Conservation (phyloP, 2,113 vertebrate species). For the Tringa solitaria region DNA sequence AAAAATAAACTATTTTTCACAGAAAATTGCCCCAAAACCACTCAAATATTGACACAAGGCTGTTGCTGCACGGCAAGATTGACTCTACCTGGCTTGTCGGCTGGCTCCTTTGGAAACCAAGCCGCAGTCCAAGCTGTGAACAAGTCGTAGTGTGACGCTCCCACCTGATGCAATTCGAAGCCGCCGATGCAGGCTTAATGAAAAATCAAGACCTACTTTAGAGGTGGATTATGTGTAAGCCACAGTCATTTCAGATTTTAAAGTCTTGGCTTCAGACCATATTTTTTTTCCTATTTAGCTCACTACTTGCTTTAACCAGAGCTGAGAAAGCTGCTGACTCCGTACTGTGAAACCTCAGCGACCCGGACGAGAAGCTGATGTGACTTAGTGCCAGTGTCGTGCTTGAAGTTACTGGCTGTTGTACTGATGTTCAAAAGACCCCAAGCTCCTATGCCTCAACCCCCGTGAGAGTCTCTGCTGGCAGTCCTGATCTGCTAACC, state of each 20-base stretch:
- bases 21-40: neutral
- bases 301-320: neutral
- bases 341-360: accelerated
- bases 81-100: neutral
- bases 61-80: neutral
- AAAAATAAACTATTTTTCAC: neutral
- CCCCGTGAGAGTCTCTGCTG: neutral
- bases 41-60: neutral
- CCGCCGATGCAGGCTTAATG: neutral
- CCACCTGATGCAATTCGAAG: neutral
- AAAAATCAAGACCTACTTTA: neutral
- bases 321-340: slow-evolving; percentile 15
- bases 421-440: neutral
- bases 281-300: neutral
- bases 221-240: neutral
- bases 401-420: neutral
- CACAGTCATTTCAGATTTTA: neutral
- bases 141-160: accelerated
- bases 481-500: neutral
- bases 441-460: neutral
- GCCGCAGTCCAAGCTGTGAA: neutral
- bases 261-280: neutral
- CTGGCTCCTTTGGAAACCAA: neutral
- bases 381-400: accelerated
- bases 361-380: accelerated